Conservation (phyloP, 2,113 vertebrate genomes). For the Dascyllus trimaculatus region DNA sequence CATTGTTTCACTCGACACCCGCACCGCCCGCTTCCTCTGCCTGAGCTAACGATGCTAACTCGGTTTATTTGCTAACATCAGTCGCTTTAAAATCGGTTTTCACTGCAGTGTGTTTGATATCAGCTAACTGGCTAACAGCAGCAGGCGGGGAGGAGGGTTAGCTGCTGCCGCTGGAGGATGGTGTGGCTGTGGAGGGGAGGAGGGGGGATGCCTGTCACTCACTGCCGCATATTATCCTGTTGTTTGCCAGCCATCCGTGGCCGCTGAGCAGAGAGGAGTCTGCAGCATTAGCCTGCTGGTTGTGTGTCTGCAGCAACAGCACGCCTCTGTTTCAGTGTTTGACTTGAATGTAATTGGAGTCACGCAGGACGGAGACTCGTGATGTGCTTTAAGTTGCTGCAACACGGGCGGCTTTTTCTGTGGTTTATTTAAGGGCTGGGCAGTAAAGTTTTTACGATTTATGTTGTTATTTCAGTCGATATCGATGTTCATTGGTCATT, state of each 20-base stretch:
- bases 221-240: slow-evolving; percentile 67
- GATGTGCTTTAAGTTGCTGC: slow-evolving; percentile 52
- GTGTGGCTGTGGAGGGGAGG: neutral
- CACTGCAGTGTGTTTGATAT: neutral
- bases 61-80: neutral
- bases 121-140: neutral
- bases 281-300: slow-evolving; percentile 19
- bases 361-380: slow-evolving; percentile 70
- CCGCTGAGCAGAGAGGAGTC: slow-evolving; percentile 36
- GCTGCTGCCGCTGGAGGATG: slow-evolving; percentile 9
- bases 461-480: too few species aligned
- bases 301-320: slow-evolving; percentile 41
- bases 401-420: slow-evolving; percentile 14
- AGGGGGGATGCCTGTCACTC: slow-evolving; percentile 56
- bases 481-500: too few species aligned
- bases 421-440: neutral
- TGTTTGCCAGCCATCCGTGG: slow-evolving; percentile 54
- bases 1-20: slow-evolving; percentile 59
- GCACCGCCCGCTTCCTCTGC: slow-evolving; percentile 42
- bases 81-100: neutral
- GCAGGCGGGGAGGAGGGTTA: slow-evolving; percentile 12
- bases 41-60: neutral
- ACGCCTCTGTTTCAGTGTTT: slow-evolving; percentile 23
- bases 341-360: slow-evolving; percentile 67
- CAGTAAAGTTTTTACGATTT: too few species aligned